These are phyloP conservation scores for Oopsacas minuta DNA, from an alignment of 37 sponge, comb jelly and placozoan species.

Conservation along the genomic window DNA sequence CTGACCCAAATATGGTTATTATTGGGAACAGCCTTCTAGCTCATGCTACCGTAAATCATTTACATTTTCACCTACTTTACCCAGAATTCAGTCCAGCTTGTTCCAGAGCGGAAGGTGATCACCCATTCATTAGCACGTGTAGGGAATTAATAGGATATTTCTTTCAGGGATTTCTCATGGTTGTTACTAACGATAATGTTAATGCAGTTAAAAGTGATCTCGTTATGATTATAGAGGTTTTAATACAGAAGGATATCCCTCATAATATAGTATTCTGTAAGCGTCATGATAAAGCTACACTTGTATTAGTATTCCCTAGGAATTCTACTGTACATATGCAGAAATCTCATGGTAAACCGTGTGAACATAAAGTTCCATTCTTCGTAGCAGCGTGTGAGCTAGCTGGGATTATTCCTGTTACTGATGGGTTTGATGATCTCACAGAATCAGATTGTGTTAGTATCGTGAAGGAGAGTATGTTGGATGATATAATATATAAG, in stretches of 20 bases:
- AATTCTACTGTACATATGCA: background rate
- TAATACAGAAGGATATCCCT: background rate
- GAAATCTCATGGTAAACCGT: background rate
- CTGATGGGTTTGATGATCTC: background rate
- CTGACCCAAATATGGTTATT: background rate
- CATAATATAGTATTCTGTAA: slow-evolving; percentile 11
- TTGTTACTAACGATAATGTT: background rate
- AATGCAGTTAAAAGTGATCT: background rate
- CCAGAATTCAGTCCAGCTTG: background rate
- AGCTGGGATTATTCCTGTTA: background rate
- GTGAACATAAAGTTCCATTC: background rate
- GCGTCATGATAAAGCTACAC: background rate
- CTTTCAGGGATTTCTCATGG: background rate
- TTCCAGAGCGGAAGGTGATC: background rate
- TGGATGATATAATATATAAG: background rate
- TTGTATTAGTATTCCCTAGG: background rate
- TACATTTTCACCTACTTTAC: background rate
- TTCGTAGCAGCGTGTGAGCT: background rate
- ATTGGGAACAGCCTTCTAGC: background rate
- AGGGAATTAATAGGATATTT: background rate
- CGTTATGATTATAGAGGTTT: background rate
- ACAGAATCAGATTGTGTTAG: background rate
- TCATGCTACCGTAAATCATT: background rate
- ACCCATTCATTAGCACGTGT: background rate
- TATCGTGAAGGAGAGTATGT: background rate